These are phyloP conservation scores for Arenaria interpres DNA, from an alignment of 2,113 vertebrate species.

Conservation along the genomic window DNA sequence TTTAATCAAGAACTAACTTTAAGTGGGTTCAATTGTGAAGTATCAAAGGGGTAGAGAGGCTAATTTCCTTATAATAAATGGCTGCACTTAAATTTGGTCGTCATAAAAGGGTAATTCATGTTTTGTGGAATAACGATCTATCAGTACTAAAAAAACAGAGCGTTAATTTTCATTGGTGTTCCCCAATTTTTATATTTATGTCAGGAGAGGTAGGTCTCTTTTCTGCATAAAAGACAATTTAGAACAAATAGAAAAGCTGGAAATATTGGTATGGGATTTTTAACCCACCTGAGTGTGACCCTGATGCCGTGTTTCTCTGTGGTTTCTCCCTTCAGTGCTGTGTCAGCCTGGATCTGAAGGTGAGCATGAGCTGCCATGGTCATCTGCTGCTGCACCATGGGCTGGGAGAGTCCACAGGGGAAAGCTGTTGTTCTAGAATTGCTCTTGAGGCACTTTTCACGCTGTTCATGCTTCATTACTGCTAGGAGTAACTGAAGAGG, in stretches of 20 bases:
- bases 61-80: background rate
- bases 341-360: background rate
- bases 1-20: background rate
- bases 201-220: background rate
- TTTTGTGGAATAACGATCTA: background rate
- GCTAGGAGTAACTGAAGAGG: background rate
- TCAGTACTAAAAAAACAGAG: background rate
- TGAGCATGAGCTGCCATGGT: fast-evolving
- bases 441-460: background rate
- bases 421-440: background rate
- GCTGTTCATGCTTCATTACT: background rate
- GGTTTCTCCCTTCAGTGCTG: background rate
- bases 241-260: background rate
- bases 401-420: background rate
- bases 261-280: background rate
- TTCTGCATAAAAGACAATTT: background rate
- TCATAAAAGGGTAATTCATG: background rate
- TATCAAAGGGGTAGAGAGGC: background rate
- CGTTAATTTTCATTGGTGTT: background rate
- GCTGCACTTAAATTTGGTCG: background rate
- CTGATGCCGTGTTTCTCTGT: background rate
- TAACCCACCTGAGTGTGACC: fast-evolving
- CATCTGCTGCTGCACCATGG: fast-evolving
- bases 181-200: background rate
- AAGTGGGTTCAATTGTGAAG: background rate